Evolutionary conservation across 2,797 vertebrate species (phyloP).

Genomic region (Sebastes kiyomatsui): DNA sequence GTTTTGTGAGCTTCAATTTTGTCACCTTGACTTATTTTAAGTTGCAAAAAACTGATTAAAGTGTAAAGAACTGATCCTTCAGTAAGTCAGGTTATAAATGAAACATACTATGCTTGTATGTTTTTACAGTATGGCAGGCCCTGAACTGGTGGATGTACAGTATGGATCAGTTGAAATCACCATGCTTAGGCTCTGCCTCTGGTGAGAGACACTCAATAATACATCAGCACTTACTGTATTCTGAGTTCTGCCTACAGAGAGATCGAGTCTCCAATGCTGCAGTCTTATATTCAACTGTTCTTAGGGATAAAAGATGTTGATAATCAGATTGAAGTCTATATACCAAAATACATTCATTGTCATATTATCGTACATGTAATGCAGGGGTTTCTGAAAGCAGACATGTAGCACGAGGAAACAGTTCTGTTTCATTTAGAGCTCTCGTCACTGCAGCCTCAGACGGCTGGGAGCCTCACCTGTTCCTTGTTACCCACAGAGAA

Average conservation of each 20-base stretch:
- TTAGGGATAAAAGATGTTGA: neutral
- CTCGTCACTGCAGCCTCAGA: slow-evolving; percentile 13
- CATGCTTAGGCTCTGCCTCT: neutral
- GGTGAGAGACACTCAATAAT: neutral
- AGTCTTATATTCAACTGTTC: neutral
- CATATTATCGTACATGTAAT: neutral
- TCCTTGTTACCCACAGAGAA: slow-evolving; percentile 55
- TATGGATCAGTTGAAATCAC: neutral
- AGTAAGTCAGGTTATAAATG: neutral
- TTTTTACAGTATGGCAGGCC: neutral
- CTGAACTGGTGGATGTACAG: neutral
- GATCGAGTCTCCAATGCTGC: neutral
- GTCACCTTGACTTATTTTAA: too few relatives aligned
- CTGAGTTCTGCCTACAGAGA: neutral
- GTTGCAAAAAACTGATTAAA: neutral
- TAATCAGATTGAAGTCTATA: too few relatives aligned
- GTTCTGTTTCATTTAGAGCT: neutral
- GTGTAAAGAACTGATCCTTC: neutral
- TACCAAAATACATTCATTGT: neutral
- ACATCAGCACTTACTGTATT: neutral
- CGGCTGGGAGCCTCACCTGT: slow-evolving; percentile 59
- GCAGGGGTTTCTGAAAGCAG: neutral
- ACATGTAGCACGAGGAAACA: neutral
- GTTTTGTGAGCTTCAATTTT: neutral
- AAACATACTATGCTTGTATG: neutral